Evolutionary conservation across 1,140 invertebrate genomes (phyloP).

Genomic region (Pentalonia nigronervosa): DNA sequence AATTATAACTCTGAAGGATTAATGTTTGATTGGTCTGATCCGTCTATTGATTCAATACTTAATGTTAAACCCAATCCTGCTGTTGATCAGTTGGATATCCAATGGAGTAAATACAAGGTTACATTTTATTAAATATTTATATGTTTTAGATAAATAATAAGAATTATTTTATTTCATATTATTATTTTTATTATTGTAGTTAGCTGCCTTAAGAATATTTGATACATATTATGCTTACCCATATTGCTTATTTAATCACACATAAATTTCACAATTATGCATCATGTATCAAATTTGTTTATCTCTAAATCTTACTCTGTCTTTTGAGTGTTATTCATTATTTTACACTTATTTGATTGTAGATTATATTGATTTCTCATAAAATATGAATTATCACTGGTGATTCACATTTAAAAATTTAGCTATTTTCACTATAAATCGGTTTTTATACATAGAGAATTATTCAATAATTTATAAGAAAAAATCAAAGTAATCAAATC

Average conservation of each 20-base stretch:
- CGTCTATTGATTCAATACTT: constrained; percentile 76
- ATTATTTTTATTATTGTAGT: background rate
- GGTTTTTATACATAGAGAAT: background rate
- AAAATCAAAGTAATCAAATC: no score
- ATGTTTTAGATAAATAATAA: background rate
- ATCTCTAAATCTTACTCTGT: background rate
- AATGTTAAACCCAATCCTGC: constrained; percentile 73
- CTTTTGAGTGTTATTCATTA: no score
- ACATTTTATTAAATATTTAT: constrained; percentile 62
- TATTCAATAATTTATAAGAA: background rate
- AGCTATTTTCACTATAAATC: background rate
- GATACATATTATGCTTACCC: background rate
- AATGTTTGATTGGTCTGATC: constrained; percentile 81
- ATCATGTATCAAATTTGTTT: background rate
- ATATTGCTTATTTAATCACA: background rate
- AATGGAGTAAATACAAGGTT: constrained; percentile 79
- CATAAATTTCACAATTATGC: background rate
- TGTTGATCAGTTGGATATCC: constrained; percentile 70
- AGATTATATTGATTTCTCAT: background rate
- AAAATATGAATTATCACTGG: background rate
- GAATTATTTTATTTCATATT: background rate
- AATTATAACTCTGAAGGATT: constrained; percentile 75
- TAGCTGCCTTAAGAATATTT: background rate
- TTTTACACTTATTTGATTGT: background rate
- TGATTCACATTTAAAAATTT: background rate